Evolutionary conservation across 2,113 vertebrate genomes (phyloP).

Genomic region (Zapus hudsonius): DNA sequence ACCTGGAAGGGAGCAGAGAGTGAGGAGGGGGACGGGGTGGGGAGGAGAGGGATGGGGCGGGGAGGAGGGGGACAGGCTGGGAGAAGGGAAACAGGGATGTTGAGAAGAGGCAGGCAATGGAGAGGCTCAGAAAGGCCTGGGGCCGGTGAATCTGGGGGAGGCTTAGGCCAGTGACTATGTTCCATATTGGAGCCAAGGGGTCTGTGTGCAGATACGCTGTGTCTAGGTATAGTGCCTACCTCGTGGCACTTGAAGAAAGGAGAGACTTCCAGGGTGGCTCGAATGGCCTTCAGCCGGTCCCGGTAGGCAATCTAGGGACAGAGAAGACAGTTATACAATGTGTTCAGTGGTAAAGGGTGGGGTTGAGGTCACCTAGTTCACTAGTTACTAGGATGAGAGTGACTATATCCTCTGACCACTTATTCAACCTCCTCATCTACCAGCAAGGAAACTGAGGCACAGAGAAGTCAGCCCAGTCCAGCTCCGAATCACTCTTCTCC

Average conservation of each 20-base stretch:
- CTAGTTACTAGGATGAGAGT: background rate
- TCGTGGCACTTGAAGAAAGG: conserved; percentile 96
- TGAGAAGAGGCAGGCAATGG: background rate
- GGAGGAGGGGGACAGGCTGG: no score
- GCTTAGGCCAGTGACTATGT: background rate
- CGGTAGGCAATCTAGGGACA: conserved; percentile 90
- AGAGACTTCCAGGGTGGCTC: conserved; percentile 91
- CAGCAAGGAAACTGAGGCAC: background rate
- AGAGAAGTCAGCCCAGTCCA: rapidly evolving
- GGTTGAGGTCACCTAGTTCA: background rate
- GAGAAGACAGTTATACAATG: background rate
- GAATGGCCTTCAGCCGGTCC: conserved; percentile 91
- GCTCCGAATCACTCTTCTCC: rapidly evolving
- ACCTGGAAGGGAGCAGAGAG: conserved; percentile 86
- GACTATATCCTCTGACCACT: rapidly evolving
- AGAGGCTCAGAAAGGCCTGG: background rate
- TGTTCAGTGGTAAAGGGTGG: rapidly evolving
- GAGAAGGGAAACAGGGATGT: background rate
- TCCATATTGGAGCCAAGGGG: background rate
- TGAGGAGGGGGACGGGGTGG: background rate
- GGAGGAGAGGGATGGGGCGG: no score
- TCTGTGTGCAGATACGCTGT: background rate
- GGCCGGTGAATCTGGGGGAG: background rate
- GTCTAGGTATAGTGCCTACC: conserved; percentile 83
- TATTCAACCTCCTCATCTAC: background rate